phyloP scores from a whole-genome alignment of 2,113 vertebrate genomes.

The Tricholaema leucomelas region DNA sequence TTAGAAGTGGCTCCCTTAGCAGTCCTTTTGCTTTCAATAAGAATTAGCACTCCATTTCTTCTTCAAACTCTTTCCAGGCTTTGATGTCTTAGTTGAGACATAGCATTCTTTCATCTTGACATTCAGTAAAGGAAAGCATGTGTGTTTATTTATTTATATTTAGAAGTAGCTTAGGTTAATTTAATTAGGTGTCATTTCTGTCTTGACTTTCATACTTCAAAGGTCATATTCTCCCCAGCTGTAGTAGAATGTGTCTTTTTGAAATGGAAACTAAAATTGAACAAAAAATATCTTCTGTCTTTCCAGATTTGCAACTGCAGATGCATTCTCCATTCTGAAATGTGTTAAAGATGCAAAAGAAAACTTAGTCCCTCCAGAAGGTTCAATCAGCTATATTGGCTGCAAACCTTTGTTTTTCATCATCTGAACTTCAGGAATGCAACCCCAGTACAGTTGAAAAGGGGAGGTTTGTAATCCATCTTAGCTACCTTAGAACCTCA shows the following conservation, averaged over 20 bases:
- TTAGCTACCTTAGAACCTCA: background rate
- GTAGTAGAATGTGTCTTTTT: background rate
- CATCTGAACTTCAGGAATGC: background rate
- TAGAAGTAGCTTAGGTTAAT: slow-evolving; percentile 8
- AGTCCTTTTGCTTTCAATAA: slow-evolving; percentile 54
- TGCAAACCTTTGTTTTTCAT: background rate
- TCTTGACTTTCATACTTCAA: background rate
- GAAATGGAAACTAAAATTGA: background rate
- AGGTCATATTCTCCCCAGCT: background rate
- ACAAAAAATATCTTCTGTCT: fast-evolving
- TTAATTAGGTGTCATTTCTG: slow-evolving; percentile 9
- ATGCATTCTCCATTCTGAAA: background rate
- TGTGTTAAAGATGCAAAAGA: background rate
- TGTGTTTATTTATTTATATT: slow-evolving; percentile 29
- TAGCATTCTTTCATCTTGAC: slow-evolving; percentile 47
- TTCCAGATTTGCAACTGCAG: background rate
- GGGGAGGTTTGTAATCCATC: background rate
- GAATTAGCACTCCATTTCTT: slow-evolving; percentile 55
- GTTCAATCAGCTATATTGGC: background rate
- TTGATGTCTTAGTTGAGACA: slow-evolving; percentile 47
- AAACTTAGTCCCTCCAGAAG: background rate
- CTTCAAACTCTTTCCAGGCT: slow-evolving; percentile 35
- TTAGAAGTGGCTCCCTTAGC: slow-evolving; percentile 14
- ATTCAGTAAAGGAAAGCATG: slow-evolving; percentile 1
- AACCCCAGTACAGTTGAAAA: background rate